Evolutionary conservation across 2,888 invertebrate genomes (phyloP), one percentile per base, ranked within the genome.

Genomic region (Drosophila phalerata): DNA sequence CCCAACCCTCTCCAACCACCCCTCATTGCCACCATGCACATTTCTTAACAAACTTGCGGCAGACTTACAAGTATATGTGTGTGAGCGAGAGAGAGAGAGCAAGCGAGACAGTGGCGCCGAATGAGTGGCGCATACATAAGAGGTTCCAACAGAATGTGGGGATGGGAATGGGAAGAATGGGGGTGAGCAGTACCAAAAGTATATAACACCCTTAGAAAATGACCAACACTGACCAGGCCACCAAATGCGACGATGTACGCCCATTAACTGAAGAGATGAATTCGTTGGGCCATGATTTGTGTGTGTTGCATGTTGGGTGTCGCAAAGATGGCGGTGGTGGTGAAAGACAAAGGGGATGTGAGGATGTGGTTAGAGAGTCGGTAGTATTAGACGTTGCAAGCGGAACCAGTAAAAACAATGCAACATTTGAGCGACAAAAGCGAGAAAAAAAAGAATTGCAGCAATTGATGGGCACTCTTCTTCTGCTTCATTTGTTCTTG

Each of bases 151-250:
- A 40, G 15, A 11, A 58, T 49, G 37, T 28, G 64, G 63, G 37
- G 5, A 6, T 62, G 63, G 37, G 5, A 6, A 13, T 11, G 49
- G 34, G 19, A 30, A 30, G 37, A 48, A n/a, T 17, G 25, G 28
- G 40, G 2, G 30, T n/a, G 17, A 11, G 40, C 8, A 8, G 8
- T 8, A 28, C 28, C 5, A 6, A 66, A 82, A 73, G 84, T 84
- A 84, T 82, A 84, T 84, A 84, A 82, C 89, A 88, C 84, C 84
- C 84, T 88, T 84, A 82, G 84, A 88, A 84, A 89, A 76, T 89
- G 88, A 84, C 84, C 84, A 84, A 72, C 87, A 84, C 89, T 89
- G 84, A 88, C 89, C 84, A 85, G 68, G 58, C 82, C 83, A 81
- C 77, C 72, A 69, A 83, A 82, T 85, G 57, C 76, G 66, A 79